Percentiles rank a stretch among this genome's conserved stretches.
Evolutionary conservation across 2,888 invertebrate species (phyloP).

Genomic region (Ornithoptera alexandrae): DNA sequence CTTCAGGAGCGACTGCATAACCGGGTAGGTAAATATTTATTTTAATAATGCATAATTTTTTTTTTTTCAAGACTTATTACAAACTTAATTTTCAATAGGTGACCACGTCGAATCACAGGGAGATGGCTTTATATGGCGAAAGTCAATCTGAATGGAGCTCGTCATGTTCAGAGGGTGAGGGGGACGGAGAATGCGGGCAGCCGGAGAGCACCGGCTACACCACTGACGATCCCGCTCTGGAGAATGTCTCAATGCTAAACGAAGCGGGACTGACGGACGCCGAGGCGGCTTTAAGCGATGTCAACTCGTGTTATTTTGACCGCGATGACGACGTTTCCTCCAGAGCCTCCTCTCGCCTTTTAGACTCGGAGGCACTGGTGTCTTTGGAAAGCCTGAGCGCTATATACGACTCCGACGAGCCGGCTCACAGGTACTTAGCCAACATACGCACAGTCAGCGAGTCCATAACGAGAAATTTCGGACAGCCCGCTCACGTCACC

Average conservation of each 20-base stretch:
- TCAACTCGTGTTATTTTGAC: slow-evolving; percentile 89
- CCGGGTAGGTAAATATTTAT: slow-evolving; percentile 55
- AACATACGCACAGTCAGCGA: slow-evolving; percentile 88
- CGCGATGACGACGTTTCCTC: slow-evolving; percentile 89
- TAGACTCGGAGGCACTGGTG: slow-evolving; percentile 87
- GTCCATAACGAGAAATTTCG: slow-evolving; percentile 87
- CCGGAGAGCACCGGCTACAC: slow-evolving; percentile 89
- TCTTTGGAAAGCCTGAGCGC: slow-evolving; percentile 90
- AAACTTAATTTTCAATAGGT: slow-evolving; percentile 44
- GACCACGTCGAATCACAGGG: slow-evolving; percentile 64
- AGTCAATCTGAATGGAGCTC: slow-evolving; percentile 92
- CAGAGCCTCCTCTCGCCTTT: slow-evolving; percentile 89
- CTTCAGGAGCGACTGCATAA: slow-evolving; percentile 64
- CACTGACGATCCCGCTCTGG: slow-evolving; percentile 92
- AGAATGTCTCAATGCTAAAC: slow-evolving; percentile 91
- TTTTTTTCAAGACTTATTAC: background rate
- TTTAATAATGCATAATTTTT: background rate
- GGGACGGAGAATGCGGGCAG: slow-evolving; percentile 72
- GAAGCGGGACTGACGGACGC: slow-evolving; percentile 93
- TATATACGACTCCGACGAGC: slow-evolving; percentile 87
- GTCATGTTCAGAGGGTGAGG: slow-evolving; percentile 79
- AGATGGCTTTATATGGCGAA: slow-evolving; percentile 77
- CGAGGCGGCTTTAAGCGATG: slow-evolving; percentile 92
- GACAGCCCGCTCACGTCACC: slow-evolving; percentile 83
- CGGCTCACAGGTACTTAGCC: slow-evolving; percentile 83